phyloP scores from a whole-genome alignment of 2,113 vertebrate genomes.

The Dunckerocampus dactyliophorus region DNA sequence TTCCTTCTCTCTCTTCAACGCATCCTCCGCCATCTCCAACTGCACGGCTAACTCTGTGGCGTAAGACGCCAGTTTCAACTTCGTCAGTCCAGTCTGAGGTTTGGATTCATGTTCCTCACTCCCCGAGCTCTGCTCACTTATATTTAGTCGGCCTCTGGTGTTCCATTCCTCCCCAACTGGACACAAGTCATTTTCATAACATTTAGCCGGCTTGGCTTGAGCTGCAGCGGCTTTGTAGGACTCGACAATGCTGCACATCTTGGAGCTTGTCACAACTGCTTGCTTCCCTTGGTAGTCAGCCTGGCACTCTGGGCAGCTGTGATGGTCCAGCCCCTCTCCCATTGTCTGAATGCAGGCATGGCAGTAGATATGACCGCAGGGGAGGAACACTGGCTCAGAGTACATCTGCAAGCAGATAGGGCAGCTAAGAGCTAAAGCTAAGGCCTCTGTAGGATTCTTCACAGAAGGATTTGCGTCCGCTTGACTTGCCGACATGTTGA shows the following conservation, averaged over 20 bases:
- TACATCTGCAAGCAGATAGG: slow-evolving; percentile 66
- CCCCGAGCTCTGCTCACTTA: too few relatives aligned
- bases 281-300: slow-evolving; percentile 31
- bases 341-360: slow-evolving; percentile 60
- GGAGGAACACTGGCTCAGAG: slow-evolving; percentile 58
- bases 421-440: slow-evolving; percentile 52
- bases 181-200: too few relatives aligned
- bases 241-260: slow-evolving; percentile 62
- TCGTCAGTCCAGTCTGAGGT: slow-evolving; percentile 32
- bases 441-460: not conserved
- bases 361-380: slow-evolving; percentile 69
- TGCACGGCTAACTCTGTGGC: slow-evolving; percentile 55
- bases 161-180: not conserved
- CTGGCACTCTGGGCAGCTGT: slow-evolving; percentile 71
- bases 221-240: slow-evolving; percentile 28
- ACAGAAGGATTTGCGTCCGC: not conserved
- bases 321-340: slow-evolving; percentile 45
- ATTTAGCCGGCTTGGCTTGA: not conserved
- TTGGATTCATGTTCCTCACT: too few relatives aligned
- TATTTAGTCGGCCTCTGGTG: too few relatives aligned
- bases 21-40: slow-evolving; percentile 50
- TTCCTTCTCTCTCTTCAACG: slow-evolving; percentile 47
- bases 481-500: slow-evolving; percentile 42
- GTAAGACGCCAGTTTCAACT: slow-evolving; percentile 51
- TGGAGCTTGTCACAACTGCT: slow-evolving; percentile 54